A percentile compares a stretch with the other conserved stretches of the same genome.
Evolutionary conservation across 2,797 vertebrate species (phyloP).

Genomic region (Chiroxiphia lanceolata): DNA sequence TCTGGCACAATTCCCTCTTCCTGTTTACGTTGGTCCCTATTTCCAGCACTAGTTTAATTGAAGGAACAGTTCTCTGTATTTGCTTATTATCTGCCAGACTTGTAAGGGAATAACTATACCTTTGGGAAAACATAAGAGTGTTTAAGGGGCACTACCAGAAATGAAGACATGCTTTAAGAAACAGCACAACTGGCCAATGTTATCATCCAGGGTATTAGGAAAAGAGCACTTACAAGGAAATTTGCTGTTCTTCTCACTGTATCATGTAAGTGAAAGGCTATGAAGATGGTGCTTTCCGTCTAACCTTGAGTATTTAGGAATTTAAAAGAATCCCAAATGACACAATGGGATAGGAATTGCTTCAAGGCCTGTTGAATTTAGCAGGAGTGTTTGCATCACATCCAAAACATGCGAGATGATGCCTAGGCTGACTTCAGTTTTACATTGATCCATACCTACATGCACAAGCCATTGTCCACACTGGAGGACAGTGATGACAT

Average conservation of each 20-base stretch:
- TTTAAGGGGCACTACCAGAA: not conserved
- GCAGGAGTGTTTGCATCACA: not conserved
- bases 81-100: not conserved
- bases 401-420: not conserved
- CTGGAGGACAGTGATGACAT: not conserved
- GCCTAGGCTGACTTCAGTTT: not conserved
- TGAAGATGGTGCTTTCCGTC: not conserved
- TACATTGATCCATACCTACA: rapidly evolving
- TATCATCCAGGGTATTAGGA: not conserved
- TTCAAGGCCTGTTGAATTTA: not conserved
- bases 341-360: not conserved
- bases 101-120: not conserved
- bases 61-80: not conserved
- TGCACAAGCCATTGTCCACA: not conserved
- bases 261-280: not conserved
- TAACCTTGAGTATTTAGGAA: not conserved
- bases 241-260: not conserved
- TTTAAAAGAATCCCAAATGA: not conserved
- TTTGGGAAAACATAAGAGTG: not conserved
- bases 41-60: not conserved
- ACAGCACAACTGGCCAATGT: rapidly evolving
- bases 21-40: not conserved
- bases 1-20: not conserved
- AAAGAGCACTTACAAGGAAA: not conserved
- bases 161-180: not conserved